phyloP scores from a whole-genome alignment of 2,113 vertebrate species.

The Carlito syrichta region DNA sequence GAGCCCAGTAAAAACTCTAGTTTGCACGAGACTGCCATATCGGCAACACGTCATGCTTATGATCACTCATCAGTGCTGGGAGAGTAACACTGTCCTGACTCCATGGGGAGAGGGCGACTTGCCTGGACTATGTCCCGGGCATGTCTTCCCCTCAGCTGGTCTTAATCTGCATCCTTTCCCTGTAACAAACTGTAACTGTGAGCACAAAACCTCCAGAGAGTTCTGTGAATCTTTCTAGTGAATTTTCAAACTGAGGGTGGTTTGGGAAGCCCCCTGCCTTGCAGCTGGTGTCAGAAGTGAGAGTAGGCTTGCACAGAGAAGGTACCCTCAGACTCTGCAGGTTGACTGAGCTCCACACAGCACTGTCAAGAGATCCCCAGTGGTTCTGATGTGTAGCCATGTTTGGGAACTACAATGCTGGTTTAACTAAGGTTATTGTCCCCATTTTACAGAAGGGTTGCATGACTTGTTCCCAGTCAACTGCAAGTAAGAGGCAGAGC shows the following conservation, averaged over 20 bases:
- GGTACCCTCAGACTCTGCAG: neutral
- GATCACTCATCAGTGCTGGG: neutral
- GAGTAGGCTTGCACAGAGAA: too few relatives aligned
- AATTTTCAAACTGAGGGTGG: neutral
- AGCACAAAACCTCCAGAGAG: neutral
- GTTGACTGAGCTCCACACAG: fast-evolving
- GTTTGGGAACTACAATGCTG: neutral
- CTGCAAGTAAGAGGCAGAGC: neutral
- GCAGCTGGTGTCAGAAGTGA: neutral
- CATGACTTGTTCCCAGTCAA: neutral
- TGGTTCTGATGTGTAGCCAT: fast-evolving
- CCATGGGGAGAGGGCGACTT: neutral
- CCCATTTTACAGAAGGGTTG: neutral
- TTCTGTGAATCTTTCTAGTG: neutral
- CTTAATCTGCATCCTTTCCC: neutral
- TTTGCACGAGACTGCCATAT: fast-evolving
- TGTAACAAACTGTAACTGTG: fast-evolving
- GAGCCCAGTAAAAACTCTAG: too few relatives aligned
- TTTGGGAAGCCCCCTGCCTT: neutral
- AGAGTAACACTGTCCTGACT: neutral
- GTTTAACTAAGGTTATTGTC: neutral
- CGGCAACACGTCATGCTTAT: fast-evolving
- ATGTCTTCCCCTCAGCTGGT: neutral
- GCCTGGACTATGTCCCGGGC: fast-evolving
- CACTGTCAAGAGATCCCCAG: fast-evolving